Evolutionary conservation across 1,140 invertebrate species (phyloP), one percentile per base, ranked within the genome.

Genomic region (Pseudomyrmex concolor): DNA sequence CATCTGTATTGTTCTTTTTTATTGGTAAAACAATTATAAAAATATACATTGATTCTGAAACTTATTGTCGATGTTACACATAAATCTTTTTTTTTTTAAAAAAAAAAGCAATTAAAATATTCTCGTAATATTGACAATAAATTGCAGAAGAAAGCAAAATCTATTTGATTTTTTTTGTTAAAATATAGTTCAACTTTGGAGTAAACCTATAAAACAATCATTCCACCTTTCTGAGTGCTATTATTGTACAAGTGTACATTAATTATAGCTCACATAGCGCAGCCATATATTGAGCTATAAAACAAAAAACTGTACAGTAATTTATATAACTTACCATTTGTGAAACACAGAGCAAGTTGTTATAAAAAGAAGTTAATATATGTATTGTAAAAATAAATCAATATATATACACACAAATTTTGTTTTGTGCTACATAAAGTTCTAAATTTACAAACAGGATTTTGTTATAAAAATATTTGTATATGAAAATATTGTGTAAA

Each of bases 1-100:
- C 76, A 70, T 78, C 70, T 57, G 48, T 74, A 74, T 57, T 45
- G n/a, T 55, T 57, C 10, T 12, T 5, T 48, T 78, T 70, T 50
- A 60, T 80, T 15, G 12, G 17, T 48, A 19, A 50, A 57, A 2
- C 19, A 57, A 5, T 70, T 68, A 43, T 78, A 51, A 59, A 60
- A 71, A 80, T 59, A 45, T 4, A 48, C 22, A 19, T 57, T 48
- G 43, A 48, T 59, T 70, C 43, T 70, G 54, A 60, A 70, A 70
- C 70, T 70, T 15, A 80, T 80, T 70, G 66, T 80, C 66, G 10
- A 78, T 70, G 15, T 60, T 50, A 17, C 15, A 15, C 25, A 8
- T 13, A 25, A 22, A 60, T 59, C 17, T n/a, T 5, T 12, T 51
- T 51, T 12, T 51, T 60, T 51, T 3, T n/a, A n/a, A n/a, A n/a